phyloP scores from a whole-genome alignment of 2,113 vertebrate species.

The Lasiurus borealis region DNA sequence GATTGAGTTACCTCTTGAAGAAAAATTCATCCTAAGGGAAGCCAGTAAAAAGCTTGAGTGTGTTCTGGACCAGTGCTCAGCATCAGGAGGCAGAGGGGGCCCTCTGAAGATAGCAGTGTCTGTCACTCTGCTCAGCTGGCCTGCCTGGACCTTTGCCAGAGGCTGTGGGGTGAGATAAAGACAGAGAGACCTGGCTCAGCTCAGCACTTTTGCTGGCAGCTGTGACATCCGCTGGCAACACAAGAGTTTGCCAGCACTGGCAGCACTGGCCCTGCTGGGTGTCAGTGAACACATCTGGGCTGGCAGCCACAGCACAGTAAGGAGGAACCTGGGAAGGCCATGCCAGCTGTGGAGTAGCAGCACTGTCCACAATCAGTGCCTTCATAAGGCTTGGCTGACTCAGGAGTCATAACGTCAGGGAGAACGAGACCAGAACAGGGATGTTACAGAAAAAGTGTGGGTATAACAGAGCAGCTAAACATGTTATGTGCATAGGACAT shows the following conservation, averaged over 20 bases:
- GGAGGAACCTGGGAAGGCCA: neutral
- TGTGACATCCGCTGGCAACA: neutral
- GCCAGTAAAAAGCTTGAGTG: neutral
- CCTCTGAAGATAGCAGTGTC: neutral
- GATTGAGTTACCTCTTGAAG: neutral
- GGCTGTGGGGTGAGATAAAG: neutral
- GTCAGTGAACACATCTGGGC: neutral
- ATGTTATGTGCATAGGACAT: rapidly evolving
- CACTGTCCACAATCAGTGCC: neutral
- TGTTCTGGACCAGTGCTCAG: neutral
- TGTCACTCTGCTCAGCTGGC: neutral
- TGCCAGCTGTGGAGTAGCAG: neutral
- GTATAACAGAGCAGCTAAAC: too few relatives aligned
- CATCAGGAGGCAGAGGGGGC: neutral
- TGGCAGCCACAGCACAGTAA: neutral
- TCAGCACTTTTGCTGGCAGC: neutral
- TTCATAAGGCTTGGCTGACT: neutral
- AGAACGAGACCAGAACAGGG: neutral
- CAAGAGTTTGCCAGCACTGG: neutral
- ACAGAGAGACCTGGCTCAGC: neutral
- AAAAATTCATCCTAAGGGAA: neutral
- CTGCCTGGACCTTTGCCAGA: neutral
- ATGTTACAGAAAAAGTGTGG: neutral
- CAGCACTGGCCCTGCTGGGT: neutral
- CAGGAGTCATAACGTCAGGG: too few relatives aligned